Evolutionary conservation across 2,113 vertebrate genomes (phyloP), one percentile per base, ranked within the genome.

Genomic region (Xerus inauris): DNA sequence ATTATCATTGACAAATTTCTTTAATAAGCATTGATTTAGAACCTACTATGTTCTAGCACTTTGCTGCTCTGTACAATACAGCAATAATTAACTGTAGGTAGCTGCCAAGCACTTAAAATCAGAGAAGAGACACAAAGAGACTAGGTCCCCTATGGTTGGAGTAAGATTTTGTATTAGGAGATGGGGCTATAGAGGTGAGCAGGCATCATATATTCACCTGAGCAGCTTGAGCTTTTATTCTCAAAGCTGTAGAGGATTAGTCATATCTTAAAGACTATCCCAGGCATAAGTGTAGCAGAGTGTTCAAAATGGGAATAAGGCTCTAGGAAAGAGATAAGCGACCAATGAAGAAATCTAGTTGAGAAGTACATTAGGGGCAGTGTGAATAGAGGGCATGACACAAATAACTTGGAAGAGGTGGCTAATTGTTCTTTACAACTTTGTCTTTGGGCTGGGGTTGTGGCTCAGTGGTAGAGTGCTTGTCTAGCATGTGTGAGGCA

Each of bases 281-380:
- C 35, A 47, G 54, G 65, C 14, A 14, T 28, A 81, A 93, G 49
- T 38, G 57, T 28, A 45, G 42, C 14, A 38, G 64, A 82, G 38
- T 42, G 35, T 77, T 42, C 88, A 3, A 69, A n/a, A 47, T 3
- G 14, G 20, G 16, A 22, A 38, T 30, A 82, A 96, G 13, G 47
- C n/a, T 89, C 30, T 77, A 57, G 28, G 22, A 73, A 91, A 77
- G 49, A 94, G 87, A 71, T 79, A 87, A 72, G 59, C 73, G 83
- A 51, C 13, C 87, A 42, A 38, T 17, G 69, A 13, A 42, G 40
- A 75, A 49, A 40, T 49, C 40, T 40, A n/a, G 19, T 12, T 85
- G 71, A 91, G 59, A 87, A 94, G 26, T 1, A 3, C 45, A 22
- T 0, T 24, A 62, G 24, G 62, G 38, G 19, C 40, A 72, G 3